Percentiles rank a stretch among this genome's conserved stretches.
Conservation (phyloP, 2,113 vertebrate species). For the Choloepus hoffmanni region DNA sequence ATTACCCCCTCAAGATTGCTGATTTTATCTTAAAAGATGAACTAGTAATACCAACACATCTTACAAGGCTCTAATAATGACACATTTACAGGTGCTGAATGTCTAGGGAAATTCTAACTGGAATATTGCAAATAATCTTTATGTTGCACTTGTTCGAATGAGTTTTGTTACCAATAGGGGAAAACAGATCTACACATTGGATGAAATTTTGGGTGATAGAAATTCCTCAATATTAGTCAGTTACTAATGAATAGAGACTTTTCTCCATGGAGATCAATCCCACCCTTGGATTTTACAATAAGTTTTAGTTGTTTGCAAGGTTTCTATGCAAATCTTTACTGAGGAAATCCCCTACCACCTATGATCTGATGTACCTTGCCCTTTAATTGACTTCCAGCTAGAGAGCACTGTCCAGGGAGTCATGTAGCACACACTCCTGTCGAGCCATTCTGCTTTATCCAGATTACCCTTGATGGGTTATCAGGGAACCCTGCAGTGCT, state of each 20-base stretch:
- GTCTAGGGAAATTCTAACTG: not conserved
- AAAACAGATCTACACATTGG: not conserved
- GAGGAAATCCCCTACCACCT: constrained; percentile 72
- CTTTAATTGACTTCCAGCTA: constrained; percentile 81
- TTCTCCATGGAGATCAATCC: constrained; percentile 12
- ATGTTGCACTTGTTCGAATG: not conserved
- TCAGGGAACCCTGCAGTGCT: constrained; percentile 74
- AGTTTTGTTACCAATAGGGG: not conserved
- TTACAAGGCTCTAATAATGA: not conserved
- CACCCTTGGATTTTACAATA: constrained; percentile 41
- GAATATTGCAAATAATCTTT: not conserved
- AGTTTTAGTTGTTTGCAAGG: constrained; percentile 49
- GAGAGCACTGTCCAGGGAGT: constrained; percentile 81
- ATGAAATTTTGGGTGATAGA: not conserved
- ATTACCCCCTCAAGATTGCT: not conserved
- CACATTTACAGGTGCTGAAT: not conserved
- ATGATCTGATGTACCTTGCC: constrained; percentile 75
- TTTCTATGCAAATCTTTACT: constrained; percentile 76
- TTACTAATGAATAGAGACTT: not conserved
- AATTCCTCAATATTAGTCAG: not conserved
- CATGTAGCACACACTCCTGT: constrained; percentile 68
- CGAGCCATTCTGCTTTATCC: constrained; percentile 78
- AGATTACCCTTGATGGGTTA: constrained; percentile 82
- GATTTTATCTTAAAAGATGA: constrained; percentile 20
- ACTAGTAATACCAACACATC: not conserved